Conservation (phyloP, 23 tunicate genomes). For the Ciona savignyi region DNA sequence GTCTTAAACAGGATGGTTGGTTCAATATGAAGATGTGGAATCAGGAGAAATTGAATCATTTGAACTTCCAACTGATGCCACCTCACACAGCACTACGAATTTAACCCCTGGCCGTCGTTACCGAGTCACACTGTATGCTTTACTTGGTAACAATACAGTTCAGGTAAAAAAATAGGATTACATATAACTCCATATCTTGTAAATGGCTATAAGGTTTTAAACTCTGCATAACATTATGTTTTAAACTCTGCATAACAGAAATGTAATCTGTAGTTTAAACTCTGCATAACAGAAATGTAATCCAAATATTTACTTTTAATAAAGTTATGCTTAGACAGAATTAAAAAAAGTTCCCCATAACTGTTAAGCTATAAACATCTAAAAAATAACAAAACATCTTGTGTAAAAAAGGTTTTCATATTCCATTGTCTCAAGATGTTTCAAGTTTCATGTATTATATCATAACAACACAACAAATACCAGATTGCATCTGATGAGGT, state of each 20-base stretch:
- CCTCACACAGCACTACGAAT: constrained; percentile 18
- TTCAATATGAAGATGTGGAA: constrained; percentile 17
- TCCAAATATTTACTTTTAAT: no score
- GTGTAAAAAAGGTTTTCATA: background rate
- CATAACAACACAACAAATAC: no score
- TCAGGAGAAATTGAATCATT: constrained; percentile 12
- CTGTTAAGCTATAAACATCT: background rate
- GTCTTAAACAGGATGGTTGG: constrained; percentile 23
- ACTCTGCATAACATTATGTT: no score
- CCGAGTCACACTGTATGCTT: constrained; percentile 26
- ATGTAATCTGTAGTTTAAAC: no score
- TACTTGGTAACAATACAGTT: constrained; percentile 18
- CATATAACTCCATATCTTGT: no score
- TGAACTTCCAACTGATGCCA: constrained; percentile 5
- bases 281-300: no score
- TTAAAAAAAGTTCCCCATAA: no score
- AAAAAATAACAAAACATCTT: background rate
- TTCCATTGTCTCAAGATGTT: no score
- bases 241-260: no score
- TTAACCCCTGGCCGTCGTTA: constrained; percentile 27
- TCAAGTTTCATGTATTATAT: background rate
- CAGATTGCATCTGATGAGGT: constrained; percentile 20
- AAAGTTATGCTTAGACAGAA: no score
- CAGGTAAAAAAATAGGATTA: constrained; percentile 28
- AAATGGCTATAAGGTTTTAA: no score